Base-by-base conservation (phyloP, 2,113 vertebrate species). In the Oreochromis aureus region DNA sequence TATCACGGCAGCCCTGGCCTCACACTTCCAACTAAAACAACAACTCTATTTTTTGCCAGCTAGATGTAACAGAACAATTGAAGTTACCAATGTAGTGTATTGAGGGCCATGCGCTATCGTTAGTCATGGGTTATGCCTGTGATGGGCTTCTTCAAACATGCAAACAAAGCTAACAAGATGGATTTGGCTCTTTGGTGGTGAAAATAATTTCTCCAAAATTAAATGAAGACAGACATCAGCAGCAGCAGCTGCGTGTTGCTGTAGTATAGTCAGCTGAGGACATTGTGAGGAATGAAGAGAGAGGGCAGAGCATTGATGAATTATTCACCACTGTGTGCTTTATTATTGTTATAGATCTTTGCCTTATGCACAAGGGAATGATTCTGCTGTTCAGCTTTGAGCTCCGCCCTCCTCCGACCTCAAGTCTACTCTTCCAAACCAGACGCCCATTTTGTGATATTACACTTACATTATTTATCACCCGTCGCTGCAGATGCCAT, bases 401-500 rank as follows among this genome's bases (percentile, higher is more conserved):
- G 96, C 81, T 93, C 93, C 96, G 90, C 95, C 93, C 95, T 83
- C 94, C 94, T 91, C 92, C 93, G 89, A 94, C 24, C 91, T 95
- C 94, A 88, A 89, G 16, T 78, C 71, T 78, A 51, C 87, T 86
- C 93, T 95, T 83, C 81, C 22, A 56, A 81, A 63, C 51, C 87
- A 94, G 86, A 89, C 88, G 82, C 93, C 94, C 93, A 95, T 94
- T 93, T 96, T 96, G 95, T 96, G 94, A 96, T 96, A 96, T 90
- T 44, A 16, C 79, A 87, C 91, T 95, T 97, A 91, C 95, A 98
- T 97, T 96, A 97, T 97, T 97, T 97, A 97, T 95, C 22, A 83
- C 79, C 88, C 48, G 3, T 92, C 80, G 36, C 89, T 92, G 92
- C 95, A 94, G 95, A 86, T 90, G 92, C 94, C 24, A 10, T 94